Evolutionary conservation across 2,888 invertebrate species (phyloP), one percentile per base, ranked within the genome.

Genomic region (Noctua comes): DNA sequence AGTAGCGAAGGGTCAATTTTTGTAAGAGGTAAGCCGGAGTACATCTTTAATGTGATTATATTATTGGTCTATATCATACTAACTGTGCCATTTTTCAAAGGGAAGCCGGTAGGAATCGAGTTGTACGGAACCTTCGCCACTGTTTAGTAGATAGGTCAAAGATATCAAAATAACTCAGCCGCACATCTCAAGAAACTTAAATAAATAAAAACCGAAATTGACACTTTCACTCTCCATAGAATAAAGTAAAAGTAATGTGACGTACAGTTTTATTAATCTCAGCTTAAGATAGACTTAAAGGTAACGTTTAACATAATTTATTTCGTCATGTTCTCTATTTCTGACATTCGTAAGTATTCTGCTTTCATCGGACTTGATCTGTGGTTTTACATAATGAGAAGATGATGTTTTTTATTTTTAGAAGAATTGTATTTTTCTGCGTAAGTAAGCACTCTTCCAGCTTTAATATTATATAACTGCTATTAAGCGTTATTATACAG

Each of bases 201-300:
- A 75, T 72, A 73, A 73, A 83, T 73, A 57, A 73, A 85, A 68
- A 66, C 24, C 36, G 5, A 77, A 72, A 68, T 82, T 71, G 40
- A 54, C 86, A 84, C 82, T 84, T 83, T 83, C 83, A 59, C 83
- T 86, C 40, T 86, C 79, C 0, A 7, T 21, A 1, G 10, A 46
- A 36, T 82, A 85, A 80, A 80, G 85, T 82, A 86, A 86, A 86
- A 84, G 75, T 83, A 48, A 86, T 73, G 43, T 70, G 66, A 40
- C 59, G 27, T 48, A 64, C 54, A 40, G 84, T 84, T 79, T 76
- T 62, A 75, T 62, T 82, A 74, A 81, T 80, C 87, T 84, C 51
- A 65, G 87, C 68, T 87, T 87, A 81, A 74, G 51, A 51, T 59
- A 36, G 51, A 46, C n/a, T 80, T 66, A 57, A 65, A 54, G 69